phyloP scores from a whole-genome alignment of 1,140 invertebrate species.

The Melanaphis sacchari region DNA sequence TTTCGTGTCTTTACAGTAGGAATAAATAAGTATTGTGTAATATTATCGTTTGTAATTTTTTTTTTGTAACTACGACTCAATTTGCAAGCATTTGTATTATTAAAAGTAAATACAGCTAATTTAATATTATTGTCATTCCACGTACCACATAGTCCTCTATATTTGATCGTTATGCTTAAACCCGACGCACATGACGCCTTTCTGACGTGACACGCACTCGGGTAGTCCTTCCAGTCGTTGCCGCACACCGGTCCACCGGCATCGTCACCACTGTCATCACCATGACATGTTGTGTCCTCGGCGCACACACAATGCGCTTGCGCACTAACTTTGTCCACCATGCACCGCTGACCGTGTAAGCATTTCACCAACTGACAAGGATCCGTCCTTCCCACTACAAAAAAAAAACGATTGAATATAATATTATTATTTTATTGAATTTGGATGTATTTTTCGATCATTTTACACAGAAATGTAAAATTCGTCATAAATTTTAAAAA shows the following conservation, averaged over 20 bases:
- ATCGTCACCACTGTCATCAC: conserved; percentile 55
- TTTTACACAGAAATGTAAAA: background rate
- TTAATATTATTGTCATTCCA: background rate
- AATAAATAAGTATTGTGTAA: too few species aligned
- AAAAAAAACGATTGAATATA: background rate
- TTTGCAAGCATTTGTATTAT: too few species aligned
- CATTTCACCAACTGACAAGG: background rate
- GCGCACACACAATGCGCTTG: conserved; percentile 59
- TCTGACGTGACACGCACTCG: conserved; percentile 82
- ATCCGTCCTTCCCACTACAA: conserved; percentile 11
- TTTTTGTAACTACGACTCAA: too few species aligned
- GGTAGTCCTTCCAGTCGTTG: conserved; percentile 76
- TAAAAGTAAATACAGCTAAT: background rate
- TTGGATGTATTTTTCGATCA: background rate
- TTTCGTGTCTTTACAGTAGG: too few species aligned
- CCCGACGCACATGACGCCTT: conserved; percentile 76
- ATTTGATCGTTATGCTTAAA: conserved; percentile 83
- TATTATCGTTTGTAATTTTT: too few species aligned
- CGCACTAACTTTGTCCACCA: background rate
- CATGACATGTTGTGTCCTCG: conserved; percentile 57
- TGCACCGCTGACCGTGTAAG: background rate
- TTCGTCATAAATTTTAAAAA: background rate
- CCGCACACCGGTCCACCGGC: conserved; percentile 72
- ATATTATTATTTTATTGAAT: too few species aligned
- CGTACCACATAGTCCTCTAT: conserved; percentile 86